Conservation (phyloP, 2,888 invertebrate species). For the Agrenia bidenticulata region DNA sequence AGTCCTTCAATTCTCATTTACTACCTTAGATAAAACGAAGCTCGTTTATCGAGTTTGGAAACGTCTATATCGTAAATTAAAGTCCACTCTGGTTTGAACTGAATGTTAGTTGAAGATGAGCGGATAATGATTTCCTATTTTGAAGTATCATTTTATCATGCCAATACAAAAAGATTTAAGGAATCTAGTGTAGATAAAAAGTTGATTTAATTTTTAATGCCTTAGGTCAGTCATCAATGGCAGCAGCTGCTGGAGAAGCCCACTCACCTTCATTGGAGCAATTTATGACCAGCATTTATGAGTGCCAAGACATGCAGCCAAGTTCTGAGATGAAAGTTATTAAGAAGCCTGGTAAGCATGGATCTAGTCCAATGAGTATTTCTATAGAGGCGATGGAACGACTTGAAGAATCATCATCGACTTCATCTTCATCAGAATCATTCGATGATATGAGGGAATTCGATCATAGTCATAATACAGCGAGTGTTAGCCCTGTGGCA, state of each 20-base stretch:
- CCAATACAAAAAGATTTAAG: neutral
- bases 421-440: no score
- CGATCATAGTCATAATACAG: no score
- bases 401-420: no score
- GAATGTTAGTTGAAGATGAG: neutral
- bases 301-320: neutral
- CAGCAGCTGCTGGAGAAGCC: neutral
- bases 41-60: no score
- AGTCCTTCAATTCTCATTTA: no score
- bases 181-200: neutral
- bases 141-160: neutral
- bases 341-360: neutral
- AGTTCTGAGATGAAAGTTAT: constrained; percentile 3
- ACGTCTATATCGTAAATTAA: no score
- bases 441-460: no score
- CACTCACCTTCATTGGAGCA: neutral
- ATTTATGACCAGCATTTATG: neutral
- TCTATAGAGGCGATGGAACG: neutral
- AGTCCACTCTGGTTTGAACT: neutral
- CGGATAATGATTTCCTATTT: neutral
- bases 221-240: neutral
- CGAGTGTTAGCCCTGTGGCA: no score
- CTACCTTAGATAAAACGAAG: no score
- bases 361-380: neutral
- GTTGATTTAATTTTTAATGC: no score